Conservation (phyloP, 92 coral and sea anemone genomes). For the Siderastrea radians region DNA sequence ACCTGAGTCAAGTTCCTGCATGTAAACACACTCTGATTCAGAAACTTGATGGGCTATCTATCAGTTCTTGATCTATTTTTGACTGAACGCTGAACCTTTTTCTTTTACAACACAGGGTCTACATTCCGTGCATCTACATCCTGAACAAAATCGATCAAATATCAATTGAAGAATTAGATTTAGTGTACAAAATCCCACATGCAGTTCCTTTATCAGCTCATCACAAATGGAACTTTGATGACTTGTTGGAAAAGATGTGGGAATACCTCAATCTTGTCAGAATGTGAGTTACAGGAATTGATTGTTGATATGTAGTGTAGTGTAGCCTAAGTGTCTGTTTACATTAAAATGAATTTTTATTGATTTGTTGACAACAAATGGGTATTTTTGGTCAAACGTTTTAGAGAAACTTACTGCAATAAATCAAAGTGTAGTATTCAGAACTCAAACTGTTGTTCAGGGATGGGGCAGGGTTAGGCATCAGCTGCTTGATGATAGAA, state of each 20-base stretch:
- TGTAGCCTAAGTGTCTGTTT: too few relatives aligned
- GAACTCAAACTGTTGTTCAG: too few relatives aligned
- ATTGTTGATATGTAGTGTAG: too few relatives aligned
- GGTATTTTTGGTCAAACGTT: too few relatives aligned
- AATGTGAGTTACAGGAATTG: conserved; percentile 71
- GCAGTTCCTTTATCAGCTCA: conserved; percentile 99
- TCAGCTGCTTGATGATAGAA: too few relatives aligned
- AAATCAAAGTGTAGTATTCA: too few relatives aligned
- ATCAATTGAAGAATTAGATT: conserved; percentile 97
- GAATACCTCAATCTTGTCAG: conserved; percentile 88
- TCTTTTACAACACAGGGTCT: conserved; percentile 71
- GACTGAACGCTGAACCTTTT: background rate
- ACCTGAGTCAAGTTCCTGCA: too few relatives aligned
- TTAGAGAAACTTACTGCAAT: too few relatives aligned
- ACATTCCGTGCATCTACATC: conserved; percentile 94
- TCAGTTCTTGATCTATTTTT: background rate
- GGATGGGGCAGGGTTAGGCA: too few relatives aligned
- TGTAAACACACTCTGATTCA: too few relatives aligned
- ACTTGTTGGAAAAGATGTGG: conserved; percentile 96
- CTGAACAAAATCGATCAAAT: conserved; percentile 98
- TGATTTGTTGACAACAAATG: too few relatives aligned
- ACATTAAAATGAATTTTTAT: too few relatives aligned
- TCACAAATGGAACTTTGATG: conserved; percentile 99
- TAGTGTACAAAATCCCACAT: conserved; percentile 94
- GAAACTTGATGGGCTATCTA: background rate